phyloP scores from a whole-genome alignment of 2,888 invertebrate species.

The Plagodis pulveraria region DNA sequence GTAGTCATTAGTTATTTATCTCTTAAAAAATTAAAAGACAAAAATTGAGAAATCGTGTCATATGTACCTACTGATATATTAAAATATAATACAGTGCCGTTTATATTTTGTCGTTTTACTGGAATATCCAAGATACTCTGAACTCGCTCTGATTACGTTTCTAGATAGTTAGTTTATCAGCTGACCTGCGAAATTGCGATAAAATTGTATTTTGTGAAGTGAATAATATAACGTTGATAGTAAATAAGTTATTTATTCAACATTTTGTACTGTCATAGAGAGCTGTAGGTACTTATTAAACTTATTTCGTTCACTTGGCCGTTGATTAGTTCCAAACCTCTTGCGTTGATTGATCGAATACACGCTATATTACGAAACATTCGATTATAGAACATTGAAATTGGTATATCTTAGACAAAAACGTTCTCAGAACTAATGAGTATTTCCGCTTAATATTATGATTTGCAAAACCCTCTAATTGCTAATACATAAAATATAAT shows the following conservation, averaged over 20 bases:
- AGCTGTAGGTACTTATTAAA: slow-evolving; percentile 8
- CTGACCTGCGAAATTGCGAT: slow-evolving; percentile 43
- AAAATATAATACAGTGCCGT: slow-evolving; percentile 48
- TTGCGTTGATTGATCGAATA: too few relatives aligned
- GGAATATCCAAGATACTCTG: slow-evolving; percentile 14
- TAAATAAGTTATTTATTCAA: slow-evolving; percentile 27
- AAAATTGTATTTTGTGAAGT: slow-evolving; percentile 23
- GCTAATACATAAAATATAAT: not conserved
- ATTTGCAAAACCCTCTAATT: too few relatives aligned
- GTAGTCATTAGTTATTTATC: slow-evolving; percentile 23
- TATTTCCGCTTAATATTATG: too few relatives aligned
- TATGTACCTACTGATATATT: slow-evolving; percentile 25
- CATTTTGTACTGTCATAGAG: slow-evolving; percentile 20
- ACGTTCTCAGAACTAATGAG: too few relatives aligned
- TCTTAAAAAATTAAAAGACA: slow-evolving; percentile 8
- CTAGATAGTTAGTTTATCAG: slow-evolving; percentile 38
- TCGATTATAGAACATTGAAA: too few relatives aligned
- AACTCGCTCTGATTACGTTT: slow-evolving; percentile 17
- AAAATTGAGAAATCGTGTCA: slow-evolving; percentile 37
- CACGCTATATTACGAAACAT: too few relatives aligned
- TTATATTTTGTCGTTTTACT: slow-evolving; percentile 45
- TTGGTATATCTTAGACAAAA: too few relatives aligned
- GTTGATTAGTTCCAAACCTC: too few relatives aligned
- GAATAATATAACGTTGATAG: slow-evolving; percentile 16
- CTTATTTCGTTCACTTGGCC: too few relatives aligned